phyloP scores from a whole-genome alignment of 2,797 vertebrate genomes.

The Micromesistius poutassou region DNA sequence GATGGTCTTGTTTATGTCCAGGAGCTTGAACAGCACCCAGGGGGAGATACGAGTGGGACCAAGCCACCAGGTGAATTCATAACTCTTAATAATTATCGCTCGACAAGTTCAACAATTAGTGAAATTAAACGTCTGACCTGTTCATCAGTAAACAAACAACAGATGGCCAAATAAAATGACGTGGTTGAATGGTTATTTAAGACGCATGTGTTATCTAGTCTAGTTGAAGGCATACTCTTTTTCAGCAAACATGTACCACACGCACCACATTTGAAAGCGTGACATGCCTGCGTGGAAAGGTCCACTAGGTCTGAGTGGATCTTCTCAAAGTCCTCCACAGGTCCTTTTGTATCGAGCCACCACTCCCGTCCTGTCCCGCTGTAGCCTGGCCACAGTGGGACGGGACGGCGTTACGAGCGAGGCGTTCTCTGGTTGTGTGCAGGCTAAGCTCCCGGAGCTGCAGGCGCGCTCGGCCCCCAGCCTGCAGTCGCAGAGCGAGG shows the following conservation, averaged over 20 bases:
- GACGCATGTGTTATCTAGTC: background rate
- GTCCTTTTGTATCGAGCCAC: background rate
- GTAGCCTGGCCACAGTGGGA: background rate
- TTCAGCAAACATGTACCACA: background rate
- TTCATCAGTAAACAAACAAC: background rate
- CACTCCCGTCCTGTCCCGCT: no score
- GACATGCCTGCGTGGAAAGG: background rate
- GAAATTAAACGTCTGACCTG: background rate
- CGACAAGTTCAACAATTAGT: background rate
- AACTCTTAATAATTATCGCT: background rate
- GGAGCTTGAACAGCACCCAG: slow-evolving; percentile 98
- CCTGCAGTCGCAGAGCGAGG: slow-evolving; percentile 87
- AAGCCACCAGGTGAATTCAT: slow-evolving; percentile 87
- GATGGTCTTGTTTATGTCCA: slow-evolving; percentile 52
- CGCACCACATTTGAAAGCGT: background rate
- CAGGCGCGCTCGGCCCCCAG: slow-evolving; percentile 80
- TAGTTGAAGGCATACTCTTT: background rate
- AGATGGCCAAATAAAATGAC: background rate
- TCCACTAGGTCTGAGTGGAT: background rate
- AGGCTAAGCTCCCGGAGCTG: slow-evolving; percentile 96
- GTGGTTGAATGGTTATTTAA: background rate
- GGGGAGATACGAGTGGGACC: slow-evolving; percentile 97
- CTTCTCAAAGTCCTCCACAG: background rate
- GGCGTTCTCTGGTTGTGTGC: slow-evolving; percentile 3
- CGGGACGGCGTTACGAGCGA: background rate